phyloP scores from a whole-genome alignment of 2,888 invertebrate genomes.

The Matsumyia berberina region DNA sequence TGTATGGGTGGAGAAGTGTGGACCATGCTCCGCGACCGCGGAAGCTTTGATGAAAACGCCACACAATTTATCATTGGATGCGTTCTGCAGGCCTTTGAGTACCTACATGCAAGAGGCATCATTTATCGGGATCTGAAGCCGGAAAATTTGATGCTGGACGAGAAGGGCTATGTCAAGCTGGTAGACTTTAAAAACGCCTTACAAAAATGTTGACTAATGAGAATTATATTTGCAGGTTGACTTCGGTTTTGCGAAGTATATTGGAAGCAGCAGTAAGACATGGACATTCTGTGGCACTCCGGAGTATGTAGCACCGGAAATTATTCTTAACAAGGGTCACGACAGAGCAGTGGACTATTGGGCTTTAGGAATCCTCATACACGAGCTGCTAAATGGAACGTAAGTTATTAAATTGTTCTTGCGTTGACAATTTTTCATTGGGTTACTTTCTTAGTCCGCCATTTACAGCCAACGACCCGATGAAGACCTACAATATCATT shows the following conservation, averaged over 20 bases:
- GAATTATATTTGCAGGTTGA: conserved; percentile 87
- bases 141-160: conserved; percentile 95
- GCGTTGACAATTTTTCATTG: neutral
- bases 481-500: conserved; percentile 97
- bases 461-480: conserved; percentile 95
- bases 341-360: conserved; percentile 96
- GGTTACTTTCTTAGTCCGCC: conserved; percentile 87
- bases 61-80: conserved; percentile 96
- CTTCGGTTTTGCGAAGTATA: conserved; percentile 96
- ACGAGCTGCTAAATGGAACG: conserved; percentile 94
- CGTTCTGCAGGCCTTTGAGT: conserved; percentile 96
- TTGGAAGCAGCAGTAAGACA: conserved; percentile 92
- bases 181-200: conserved; percentile 84
- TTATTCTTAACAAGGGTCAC: conserved; percentile 92
- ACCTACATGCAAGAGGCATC: conserved; percentile 93
- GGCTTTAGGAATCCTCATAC: conserved; percentile 95
- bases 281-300: conserved; percentile 99
- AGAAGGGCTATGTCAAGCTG: conserved; percentile 94
- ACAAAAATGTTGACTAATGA: neutral
- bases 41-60: conserved; percentile 92
- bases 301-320: conserved; percentile 95
- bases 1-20: conserved; percentile 98
- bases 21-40: conserved; percentile 94
- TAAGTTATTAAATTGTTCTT: conserved; percentile 83
- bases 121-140: conserved; percentile 97